Evolutionary conservation across 1,140 invertebrate species (phyloP), one percentile per base, ranked within the genome.

Genomic region (Oncopeltus fasciatus): DNA sequence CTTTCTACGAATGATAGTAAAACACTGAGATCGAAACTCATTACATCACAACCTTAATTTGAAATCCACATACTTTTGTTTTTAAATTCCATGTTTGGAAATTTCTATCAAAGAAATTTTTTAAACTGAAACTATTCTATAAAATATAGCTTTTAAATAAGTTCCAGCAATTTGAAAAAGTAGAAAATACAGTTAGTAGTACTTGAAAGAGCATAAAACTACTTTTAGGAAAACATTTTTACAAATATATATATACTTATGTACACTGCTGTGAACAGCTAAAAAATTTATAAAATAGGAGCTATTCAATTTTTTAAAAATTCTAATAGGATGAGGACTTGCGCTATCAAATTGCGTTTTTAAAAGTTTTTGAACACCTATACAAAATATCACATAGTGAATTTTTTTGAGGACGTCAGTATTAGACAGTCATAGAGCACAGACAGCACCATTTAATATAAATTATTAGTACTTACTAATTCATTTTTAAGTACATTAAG

Each of bases 21-120:
- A 60, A 60, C 59, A 60, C 59, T 60, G 59, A 60, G 59, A 60
- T 60, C 59, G 59, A 49, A 49, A 49, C 26, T 47, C 44, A 46
- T n/a, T 60, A 20, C 59, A 60, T 60, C 59, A 60, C 58, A 60
- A 60, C 59, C 59, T 60, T 60, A 60, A 60, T 28, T 47, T 60
- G 31, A 18, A 24, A 53, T 24, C 21, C 20, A 18, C 24, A 24
- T 53, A 16, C 18, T 24, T 53, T 26, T 53, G 18, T 53, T 53
- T 24, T 24, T 18, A 53, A 24, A 53, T 53, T 53, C 49, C 49
- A 53, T 21, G 49, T 24, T 53, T 24, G 49, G 26, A 53, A 53
- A 53, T 24, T 18, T 16, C 49, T 53, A 24, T 24, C 20, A 53
- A 24, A 24, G 44, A 46, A 20, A 46, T 46, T 46, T n/a, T n/a